Evolutionary conservation across 2,797 vertebrate species (phyloP), one percentile per base, ranked within the genome.

Genomic region (Lutjanus argentimaculatus): DNA sequence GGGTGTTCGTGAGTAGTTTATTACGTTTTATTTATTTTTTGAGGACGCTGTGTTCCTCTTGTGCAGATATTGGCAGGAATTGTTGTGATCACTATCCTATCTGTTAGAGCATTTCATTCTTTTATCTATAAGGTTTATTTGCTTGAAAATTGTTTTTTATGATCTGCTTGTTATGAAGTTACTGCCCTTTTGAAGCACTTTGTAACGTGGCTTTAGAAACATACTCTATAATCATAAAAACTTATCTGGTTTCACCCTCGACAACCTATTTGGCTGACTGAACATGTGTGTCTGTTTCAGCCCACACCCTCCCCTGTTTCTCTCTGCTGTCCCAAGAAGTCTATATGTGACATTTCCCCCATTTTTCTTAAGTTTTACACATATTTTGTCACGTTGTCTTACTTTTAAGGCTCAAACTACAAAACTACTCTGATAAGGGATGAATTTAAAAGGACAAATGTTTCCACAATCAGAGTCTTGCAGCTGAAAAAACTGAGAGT

Each of bases 401-500:
- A 49, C 72, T 77, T 73, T 78, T 3, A 17, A 2, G 53, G 45
- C 68, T 79, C 52, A 77, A 66, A 53, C 10, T 17, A 22, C 10
- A 22, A 67, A 57, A 45, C 11, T 36, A 72, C 7, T 3, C 46
- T 8, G 56, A 68, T 62, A 30, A 57, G 46, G 1, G 8, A 30
- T 7, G 30, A 62, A 9, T 68, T 52, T 51, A 43, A 72, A 69
- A 72, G 59, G n/a, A 77, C 52, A 69, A 63, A 46, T 63, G 52
- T 21, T 53, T 72, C 16, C 53, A 25, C 0, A 12, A 64, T 52
- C 17, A 30, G 25, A 52, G 59, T 55, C 72, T 63, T n/a, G 22
- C 89, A 94, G 91, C 88, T 93, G 90, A 91, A 83, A 85, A 87
- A 91, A 80, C 77, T 1, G 9, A 67, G 30, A 63, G 56, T 79